phyloP scores from a whole-genome alignment of 1,140 invertebrate species.

The Druon quercuslanigerum region DNA sequence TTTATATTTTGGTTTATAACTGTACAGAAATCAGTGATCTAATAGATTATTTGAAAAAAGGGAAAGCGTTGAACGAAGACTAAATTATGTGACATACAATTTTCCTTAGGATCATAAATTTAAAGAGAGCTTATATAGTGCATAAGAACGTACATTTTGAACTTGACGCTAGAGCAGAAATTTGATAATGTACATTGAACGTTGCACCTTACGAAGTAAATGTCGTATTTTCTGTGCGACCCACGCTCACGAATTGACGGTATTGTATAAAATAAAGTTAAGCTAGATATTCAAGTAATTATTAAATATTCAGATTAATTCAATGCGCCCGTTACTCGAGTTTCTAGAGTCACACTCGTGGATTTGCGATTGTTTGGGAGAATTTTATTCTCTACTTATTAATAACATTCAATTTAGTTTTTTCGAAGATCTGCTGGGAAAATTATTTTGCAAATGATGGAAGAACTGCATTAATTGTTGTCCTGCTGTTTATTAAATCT shows the following conservation, averaged over 20 bases:
- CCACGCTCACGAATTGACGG: conserved; percentile 19
- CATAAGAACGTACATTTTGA: conserved; percentile 16
- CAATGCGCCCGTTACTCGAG: background rate
- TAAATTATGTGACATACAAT: background rate
- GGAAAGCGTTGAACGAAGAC: background rate
- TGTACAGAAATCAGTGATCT: too few relatives aligned
- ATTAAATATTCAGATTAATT: conserved; percentile 6
- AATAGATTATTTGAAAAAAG: background rate
- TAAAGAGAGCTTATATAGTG: conserved; percentile 31
- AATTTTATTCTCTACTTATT: background rate
- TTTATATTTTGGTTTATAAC: too few relatives aligned
- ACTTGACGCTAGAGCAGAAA: conserved; percentile 36
- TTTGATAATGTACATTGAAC: background rate
- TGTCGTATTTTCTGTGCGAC: conserved; percentile 15
- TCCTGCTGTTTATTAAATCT: background rate
- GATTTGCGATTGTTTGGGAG: conserved; percentile 15
- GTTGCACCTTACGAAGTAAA: background rate
- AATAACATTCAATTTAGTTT: background rate
- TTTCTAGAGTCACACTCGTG: conserved; percentile 5
- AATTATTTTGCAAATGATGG: background rate
- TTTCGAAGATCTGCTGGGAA: background rate
- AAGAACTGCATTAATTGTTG: conserved; percentile 19
- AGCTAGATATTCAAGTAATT: conserved; percentile 25
- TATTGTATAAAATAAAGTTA: conserved; percentile 31
- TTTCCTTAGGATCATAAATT: conserved; percentile 41